Conservation (phyloP, 1,140 invertebrate species). For the Anastrepha obliqua region DNA sequence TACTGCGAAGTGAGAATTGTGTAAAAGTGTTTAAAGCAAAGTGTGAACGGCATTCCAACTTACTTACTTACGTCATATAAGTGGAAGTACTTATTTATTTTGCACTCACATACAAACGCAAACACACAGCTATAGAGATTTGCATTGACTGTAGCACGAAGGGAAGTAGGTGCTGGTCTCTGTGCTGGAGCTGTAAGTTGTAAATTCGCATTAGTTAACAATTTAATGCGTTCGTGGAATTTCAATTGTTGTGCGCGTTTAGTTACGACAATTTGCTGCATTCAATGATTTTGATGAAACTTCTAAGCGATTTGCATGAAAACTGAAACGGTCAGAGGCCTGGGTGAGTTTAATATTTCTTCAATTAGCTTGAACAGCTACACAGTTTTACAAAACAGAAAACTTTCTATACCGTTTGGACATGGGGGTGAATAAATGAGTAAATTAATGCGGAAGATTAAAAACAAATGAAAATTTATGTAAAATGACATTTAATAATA, state of each 20-base stretch:
- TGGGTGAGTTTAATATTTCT: no score
- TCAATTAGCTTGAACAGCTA: no score
- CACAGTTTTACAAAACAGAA: no score
- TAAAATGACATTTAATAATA: no score
- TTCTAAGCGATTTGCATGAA: no score
- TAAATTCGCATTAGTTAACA: slow-evolving; percentile 49
- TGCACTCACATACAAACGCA: not conserved
- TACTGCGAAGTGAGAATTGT: slow-evolving; percentile 14
- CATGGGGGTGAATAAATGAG: no score
- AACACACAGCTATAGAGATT: not conserved
- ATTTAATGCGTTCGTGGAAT: slow-evolving; percentile 45
- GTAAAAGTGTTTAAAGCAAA: slow-evolving; percentile 3
- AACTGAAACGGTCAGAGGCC: no score
- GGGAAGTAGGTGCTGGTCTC: not conserved
- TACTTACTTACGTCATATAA: not conserved
- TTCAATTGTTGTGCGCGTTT: slow-evolving; percentile 4
- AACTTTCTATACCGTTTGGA: no score
- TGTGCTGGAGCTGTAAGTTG: not conserved
- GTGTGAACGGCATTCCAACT: slow-evolving; percentile 15
- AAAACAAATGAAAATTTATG: no score
- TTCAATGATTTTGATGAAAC: no score
- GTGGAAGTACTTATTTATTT: not conserved
- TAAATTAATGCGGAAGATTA: no score
- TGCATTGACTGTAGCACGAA: not conserved
- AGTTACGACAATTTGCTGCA: no score